Percentiles rank a stretch among this genome's conserved stretches.
These are phyloP conservation scores for Dicranocentrus wangi DNA, from an alignment of 2,888 invertebrate genomes.

Conservation along the genomic window DNA sequence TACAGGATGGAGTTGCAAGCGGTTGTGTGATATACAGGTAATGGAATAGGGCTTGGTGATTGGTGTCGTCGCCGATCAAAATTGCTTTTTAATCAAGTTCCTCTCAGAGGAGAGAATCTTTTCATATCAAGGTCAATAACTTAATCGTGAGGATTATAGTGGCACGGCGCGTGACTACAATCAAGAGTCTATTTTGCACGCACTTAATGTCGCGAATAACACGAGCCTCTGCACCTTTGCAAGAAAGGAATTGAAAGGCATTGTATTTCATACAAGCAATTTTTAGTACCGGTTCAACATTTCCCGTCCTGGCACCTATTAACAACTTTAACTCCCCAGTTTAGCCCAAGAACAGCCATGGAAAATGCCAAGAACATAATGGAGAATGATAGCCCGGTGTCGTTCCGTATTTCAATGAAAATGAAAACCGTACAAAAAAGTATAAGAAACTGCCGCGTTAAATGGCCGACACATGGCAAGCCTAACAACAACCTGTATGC, in stretches of 20 bases:
- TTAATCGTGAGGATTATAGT: slow-evolving; percentile 49
- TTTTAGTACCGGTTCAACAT: too few relatives aligned
- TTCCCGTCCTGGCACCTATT: too few relatives aligned
- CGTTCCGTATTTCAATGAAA: slow-evolving; percentile 6
- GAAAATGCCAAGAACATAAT: background rate
- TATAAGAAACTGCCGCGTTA: background rate
- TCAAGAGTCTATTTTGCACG: slow-evolving; percentile 29
- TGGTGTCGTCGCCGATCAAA: background rate
- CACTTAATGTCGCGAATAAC: slow-evolving; percentile 4
- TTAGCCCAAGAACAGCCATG: too few relatives aligned
- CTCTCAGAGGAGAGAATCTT: background rate
- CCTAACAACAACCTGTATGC: background rate
- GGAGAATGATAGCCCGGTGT: slow-evolving; percentile 1
- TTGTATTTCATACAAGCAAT: too few relatives aligned
- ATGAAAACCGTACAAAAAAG: slow-evolving; percentile 26
- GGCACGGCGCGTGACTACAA: slow-evolving; percentile 33
- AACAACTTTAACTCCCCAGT: too few relatives aligned
- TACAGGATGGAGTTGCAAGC: slow-evolving; percentile 5
- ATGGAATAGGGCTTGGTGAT: background rate
- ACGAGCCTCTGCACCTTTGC: background rate
- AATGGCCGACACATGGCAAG: background rate
- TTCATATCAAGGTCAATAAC: slow-evolving; percentile 41
- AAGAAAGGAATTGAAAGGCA: background rate
- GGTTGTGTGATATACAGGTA: background rate
- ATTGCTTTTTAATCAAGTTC: slow-evolving; percentile 37